Percentiles rank a stretch among this genome's conserved stretches.
These are phyloP conservation scores for Clusia tigrina DNA, from an alignment of 2,888 invertebrate species.

Conservation along the genomic window DNA sequence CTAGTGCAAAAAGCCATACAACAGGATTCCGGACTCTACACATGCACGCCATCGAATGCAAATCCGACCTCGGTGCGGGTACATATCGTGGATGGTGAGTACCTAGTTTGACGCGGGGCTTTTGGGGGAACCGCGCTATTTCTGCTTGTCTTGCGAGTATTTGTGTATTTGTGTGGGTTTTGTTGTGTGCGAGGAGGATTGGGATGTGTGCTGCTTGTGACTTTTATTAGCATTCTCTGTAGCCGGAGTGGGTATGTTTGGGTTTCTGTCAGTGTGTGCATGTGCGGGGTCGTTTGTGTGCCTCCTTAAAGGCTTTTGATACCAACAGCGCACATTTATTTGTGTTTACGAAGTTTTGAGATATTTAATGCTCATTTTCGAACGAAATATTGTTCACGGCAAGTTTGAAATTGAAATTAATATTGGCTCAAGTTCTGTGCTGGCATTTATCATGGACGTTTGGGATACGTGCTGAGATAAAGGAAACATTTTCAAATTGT, in stretches of 20 bases:
- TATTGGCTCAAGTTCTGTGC: neutral
- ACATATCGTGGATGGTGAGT: slow-evolving; percentile 86
- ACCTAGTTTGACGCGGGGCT: slow-evolving; percentile 30
- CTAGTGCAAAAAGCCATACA: slow-evolving; percentile 83
- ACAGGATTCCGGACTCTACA: slow-evolving; percentile 82
- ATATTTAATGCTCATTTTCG: slow-evolving; percentile 12
- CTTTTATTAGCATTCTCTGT: neutral
- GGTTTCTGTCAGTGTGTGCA: neutral
- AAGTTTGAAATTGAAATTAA: neutral
- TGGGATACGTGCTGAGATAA: too few species aligned
- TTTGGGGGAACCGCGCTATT: neutral
- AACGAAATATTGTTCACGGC: neutral
- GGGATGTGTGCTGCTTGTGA: neutral
- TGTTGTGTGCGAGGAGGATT: neutral
- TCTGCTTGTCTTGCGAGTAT: slow-evolving; percentile 6
- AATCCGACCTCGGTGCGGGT: slow-evolving; percentile 80
- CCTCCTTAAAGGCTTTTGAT: neutral
- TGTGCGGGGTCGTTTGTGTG: neutral
- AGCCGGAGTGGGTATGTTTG: neutral
- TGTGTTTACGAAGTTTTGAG: slow-evolving; percentile 14
- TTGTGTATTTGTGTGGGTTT: neutral
- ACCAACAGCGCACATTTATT: slow-evolving; percentile 11
- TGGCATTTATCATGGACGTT: neutral
- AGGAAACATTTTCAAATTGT: too few species aligned
- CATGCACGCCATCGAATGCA: slow-evolving; percentile 85